phyloP scores from a whole-genome alignment of 2,797 vertebrate species.

The Mastacembelus armatus region DNA sequence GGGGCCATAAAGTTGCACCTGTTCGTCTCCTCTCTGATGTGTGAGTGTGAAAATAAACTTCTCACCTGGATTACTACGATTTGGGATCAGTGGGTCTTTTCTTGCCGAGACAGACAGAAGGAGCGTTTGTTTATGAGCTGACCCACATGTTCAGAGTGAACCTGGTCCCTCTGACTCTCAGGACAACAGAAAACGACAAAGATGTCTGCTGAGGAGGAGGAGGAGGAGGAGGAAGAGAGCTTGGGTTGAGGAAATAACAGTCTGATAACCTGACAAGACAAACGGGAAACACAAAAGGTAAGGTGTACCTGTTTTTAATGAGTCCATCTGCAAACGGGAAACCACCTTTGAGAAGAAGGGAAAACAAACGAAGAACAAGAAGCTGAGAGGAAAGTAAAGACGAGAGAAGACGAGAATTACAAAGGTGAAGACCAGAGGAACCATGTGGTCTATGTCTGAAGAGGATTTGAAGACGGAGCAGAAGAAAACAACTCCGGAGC shows the following conservation, averaged over 20 bases:
- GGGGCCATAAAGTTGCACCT: background rate
- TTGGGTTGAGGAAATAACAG: background rate
- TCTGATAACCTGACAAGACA: background rate
- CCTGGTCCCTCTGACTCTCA: constrained; percentile 40
- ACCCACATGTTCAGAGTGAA: too few relatives aligned
- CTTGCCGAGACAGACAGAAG: constrained; percentile 26
- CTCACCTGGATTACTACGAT: constrained; percentile 31
- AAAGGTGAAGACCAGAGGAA: background rate
- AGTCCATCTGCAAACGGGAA: too few relatives aligned
- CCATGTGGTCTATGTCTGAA: background rate
- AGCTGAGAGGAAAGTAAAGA: too few relatives aligned
- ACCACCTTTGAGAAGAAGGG: too few relatives aligned
- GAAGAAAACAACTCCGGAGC: background rate
- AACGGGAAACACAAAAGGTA: background rate
- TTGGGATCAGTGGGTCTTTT: constrained; percentile 51
- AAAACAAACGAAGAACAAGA: too few relatives aligned
- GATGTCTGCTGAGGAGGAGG: constrained; percentile 1
- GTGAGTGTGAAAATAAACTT: constrained; percentile 32
- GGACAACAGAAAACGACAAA: constrained; percentile 37
- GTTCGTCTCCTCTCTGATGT: constrained; percentile 19
- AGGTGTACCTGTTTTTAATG: too few relatives aligned
- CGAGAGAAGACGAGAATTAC: too few relatives aligned
- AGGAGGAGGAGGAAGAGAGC: background rate
- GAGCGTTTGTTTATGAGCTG: too few relatives aligned
- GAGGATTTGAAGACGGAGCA: constrained; percentile 6